Percentiles rank a stretch among this genome's conserved stretches.
phyloP scores from a whole-genome alignment of 2,797 vertebrate species.

The Myotis myotis region DNA sequence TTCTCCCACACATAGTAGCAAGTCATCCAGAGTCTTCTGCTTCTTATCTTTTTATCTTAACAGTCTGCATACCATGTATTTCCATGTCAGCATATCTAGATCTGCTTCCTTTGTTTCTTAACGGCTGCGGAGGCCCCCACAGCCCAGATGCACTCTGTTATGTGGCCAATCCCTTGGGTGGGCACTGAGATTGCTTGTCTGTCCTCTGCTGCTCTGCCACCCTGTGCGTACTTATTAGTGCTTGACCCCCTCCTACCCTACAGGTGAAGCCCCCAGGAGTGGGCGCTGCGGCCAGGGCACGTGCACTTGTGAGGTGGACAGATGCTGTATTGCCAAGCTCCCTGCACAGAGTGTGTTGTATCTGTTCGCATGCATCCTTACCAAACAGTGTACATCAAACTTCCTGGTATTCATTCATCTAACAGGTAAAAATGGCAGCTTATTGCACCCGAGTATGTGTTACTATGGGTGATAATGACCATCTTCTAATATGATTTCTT shows the following conservation, averaged over 20 bases:
- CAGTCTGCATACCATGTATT: not conserved
- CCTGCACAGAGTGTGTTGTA: not conserved
- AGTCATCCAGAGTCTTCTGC: not conserved
- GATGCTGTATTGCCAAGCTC: not conserved
- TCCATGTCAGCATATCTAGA: not conserved
- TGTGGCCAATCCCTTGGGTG: not conserved
- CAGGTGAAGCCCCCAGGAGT: not conserved
- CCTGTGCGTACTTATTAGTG: not conserved
- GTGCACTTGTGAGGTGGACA: not conserved
- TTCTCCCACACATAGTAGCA: not conserved
- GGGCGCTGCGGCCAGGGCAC: not conserved
- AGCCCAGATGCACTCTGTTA: too few species aligned
- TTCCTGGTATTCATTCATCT: not conserved
- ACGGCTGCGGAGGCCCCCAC: accelerated
- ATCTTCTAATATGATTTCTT: not conserved
- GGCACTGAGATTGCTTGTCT: not conserved
- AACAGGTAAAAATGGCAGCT: not conserved
- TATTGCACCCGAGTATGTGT: not conserved
- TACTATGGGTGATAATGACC: not conserved
- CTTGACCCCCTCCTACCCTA: not conserved
- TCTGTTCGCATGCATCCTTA: not conserved
- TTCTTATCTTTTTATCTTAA: not conserved
- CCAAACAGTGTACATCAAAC: not conserved
- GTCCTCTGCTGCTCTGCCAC: not conserved
- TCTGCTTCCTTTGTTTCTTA: not conserved